Evolutionary conservation across 1,140 invertebrate genomes (phyloP).

Genomic region (Delia radicum): DNA sequence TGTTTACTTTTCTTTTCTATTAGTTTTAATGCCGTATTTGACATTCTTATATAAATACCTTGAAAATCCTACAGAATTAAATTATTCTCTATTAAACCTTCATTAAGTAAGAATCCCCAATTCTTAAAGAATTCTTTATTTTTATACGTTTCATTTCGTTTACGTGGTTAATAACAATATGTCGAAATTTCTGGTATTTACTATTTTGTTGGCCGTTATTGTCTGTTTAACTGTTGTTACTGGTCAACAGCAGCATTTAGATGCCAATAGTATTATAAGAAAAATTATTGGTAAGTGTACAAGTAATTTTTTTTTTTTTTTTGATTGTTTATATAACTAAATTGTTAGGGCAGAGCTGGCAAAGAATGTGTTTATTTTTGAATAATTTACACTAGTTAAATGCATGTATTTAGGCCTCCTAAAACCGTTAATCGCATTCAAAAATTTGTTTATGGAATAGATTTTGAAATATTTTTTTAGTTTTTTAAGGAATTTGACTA

Average conservation of each 20-base stretch:
- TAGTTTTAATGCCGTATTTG: too few species aligned
- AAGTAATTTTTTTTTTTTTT: too few species aligned
- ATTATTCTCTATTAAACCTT: not conserved
- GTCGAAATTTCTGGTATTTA: slow-evolving; percentile 1
- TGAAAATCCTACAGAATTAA: not conserved
- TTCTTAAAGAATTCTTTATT: not conserved
- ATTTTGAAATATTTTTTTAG: too few species aligned
- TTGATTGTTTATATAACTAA: not conserved
- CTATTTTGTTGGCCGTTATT: not conserved
- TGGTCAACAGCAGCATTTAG: not conserved
- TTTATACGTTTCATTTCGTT: not conserved
- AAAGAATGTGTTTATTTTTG: not conserved
- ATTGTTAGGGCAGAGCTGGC: too few species aligned
- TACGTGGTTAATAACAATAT: not conserved
- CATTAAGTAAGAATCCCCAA: not conserved
- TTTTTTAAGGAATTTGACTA: too few species aligned
- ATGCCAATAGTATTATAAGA: not conserved
- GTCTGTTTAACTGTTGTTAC: not conserved
- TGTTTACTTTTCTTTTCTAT: too few species aligned
- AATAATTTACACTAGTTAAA: not conserved
- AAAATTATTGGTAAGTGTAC: slow-evolving; percentile 14
- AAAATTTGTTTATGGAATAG: too few species aligned
- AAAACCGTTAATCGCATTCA: too few species aligned
- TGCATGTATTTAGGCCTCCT: not conserved
- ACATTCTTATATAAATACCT: not conserved